Percentiles rank a stretch among this genome's conserved stretches.
phyloP scores from a whole-genome alignment of 2,113 vertebrate genomes.

The Dasypus novemcinctus region DNA sequence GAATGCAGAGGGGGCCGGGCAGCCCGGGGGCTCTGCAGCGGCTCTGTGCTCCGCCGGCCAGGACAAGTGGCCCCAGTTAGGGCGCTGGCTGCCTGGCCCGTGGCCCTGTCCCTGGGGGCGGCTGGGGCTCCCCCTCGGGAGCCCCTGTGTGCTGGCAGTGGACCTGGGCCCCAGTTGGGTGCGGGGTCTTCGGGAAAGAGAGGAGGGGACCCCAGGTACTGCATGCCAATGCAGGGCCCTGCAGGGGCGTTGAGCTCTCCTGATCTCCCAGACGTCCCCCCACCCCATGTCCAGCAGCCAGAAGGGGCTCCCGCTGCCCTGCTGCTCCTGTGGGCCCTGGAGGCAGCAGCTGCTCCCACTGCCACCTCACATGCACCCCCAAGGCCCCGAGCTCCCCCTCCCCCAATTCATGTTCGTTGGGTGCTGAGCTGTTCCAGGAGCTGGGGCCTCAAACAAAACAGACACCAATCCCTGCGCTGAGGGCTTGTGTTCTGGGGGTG shows the following conservation, averaged over 20 bases:
- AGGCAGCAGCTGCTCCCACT: too few relatives aligned
- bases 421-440: neutral
- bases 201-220: neutral
- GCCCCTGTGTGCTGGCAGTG: neutral
- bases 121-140: neutral
- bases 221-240: too few relatives aligned
- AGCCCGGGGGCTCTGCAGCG: neutral
- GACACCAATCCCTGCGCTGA: neutral
- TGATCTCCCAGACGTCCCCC: neutral
- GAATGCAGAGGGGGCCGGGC: conserved; percentile 48
- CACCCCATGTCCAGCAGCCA: too few relatives aligned
- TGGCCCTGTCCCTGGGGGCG: conserved; percentile 35
- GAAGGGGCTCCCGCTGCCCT: too few relatives aligned
- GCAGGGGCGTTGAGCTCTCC: neutral
- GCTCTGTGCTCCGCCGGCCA: conserved; percentile 52
- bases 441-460: neutral
- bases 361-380: too few relatives aligned
- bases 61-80: conserved; percentile 53
- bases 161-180: neutral
- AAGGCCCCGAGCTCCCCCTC: neutral
- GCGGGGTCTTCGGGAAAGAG: neutral
- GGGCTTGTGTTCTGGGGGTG: too few relatives aligned
- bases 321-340: too few relatives aligned
- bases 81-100: conserved; percentile 61
- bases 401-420: neutral